A percentile compares a stretch with the other conserved stretches of the same genome.
Conservation (phyloP, 1,140 invertebrate genomes). For the Grapholita molesta region DNA sequence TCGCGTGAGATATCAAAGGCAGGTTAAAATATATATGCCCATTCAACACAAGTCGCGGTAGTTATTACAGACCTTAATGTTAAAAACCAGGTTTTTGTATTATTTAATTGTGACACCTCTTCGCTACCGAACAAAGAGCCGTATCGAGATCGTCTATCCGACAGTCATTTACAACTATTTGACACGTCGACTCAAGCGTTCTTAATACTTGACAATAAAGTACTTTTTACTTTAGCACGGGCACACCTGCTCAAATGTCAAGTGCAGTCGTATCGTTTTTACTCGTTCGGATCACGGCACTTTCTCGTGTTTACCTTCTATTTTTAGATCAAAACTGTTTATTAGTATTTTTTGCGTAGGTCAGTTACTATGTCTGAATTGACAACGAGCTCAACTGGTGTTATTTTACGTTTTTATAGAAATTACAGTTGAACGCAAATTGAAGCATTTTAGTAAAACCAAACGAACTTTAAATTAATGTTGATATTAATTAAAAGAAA, state of each 20-base stretch:
- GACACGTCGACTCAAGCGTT: background rate
- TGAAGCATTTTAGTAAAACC: too few species aligned
- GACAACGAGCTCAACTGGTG: background rate
- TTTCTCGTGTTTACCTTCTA: conserved; percentile 15
- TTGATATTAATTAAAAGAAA: too few species aligned
- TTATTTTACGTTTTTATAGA: background rate
- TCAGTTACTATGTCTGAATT: background rate
- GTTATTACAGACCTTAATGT: background rate
- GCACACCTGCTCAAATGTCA: conserved; percentile 10
- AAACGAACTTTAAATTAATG: too few species aligned
- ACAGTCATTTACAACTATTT: background rate
- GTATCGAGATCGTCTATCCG: background rate
- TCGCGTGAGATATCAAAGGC: background rate
- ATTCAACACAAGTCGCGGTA: background rate
- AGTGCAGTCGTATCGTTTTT: background rate
- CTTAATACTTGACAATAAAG: background rate
- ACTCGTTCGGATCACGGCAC: background rate
- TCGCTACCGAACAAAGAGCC: background rate
- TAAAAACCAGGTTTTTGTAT: background rate
- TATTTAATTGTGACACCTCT: conserved; percentile 2
- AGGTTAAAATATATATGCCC: background rate
- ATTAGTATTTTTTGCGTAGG: background rate
- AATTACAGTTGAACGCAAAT: background rate
- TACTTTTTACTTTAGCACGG: background rate
- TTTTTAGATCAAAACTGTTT: background rate